Evolutionary conservation across 2,797 vertebrate species (phyloP).

Genomic region (Megalops cyprinoides): DNA sequence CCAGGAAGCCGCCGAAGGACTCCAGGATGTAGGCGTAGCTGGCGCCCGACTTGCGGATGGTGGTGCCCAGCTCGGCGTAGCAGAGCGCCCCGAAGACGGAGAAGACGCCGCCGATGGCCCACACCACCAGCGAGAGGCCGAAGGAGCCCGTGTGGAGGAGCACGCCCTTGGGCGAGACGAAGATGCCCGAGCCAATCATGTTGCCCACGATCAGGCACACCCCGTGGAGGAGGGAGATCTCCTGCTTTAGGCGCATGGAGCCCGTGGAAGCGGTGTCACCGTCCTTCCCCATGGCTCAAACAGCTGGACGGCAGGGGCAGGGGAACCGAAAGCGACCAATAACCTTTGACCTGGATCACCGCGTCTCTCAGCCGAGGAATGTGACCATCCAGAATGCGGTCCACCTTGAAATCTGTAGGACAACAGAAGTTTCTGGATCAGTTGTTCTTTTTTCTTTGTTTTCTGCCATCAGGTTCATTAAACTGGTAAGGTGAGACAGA

Average conservation of each 20-base stretch:
- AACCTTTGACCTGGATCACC: neutral
- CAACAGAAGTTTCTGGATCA: neutral
- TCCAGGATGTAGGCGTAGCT: conserved; percentile 81
- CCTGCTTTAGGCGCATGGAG: conserved; percentile 74
- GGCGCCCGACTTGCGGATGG: conserved; percentile 79
- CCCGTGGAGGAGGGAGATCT: conserved; percentile 80
- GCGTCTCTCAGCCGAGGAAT: neutral
- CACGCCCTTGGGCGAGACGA: conserved; percentile 80
- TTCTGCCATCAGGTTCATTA: neutral
- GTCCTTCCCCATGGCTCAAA: conserved; percentile 50
- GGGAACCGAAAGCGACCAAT: neutral
- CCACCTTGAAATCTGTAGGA: neutral
- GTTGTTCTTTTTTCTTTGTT: neutral
- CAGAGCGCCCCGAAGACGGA: conserved; percentile 80
- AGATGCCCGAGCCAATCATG: conserved; percentile 83
- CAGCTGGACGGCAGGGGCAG: neutral
- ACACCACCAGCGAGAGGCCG: conserved; percentile 76
- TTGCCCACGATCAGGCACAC: conserved; percentile 82
- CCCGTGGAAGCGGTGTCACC: conserved; percentile 53
- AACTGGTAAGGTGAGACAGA: no score
- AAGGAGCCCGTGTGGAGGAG: conserved; percentile 74
- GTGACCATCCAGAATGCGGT: neutral
- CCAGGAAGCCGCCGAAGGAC: conserved; percentile 77
- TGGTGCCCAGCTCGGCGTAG: conserved; percentile 81
- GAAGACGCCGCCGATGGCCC: conserved; percentile 77